Base-by-base conservation (phyloP, 2,113 vertebrate species). In the Bambusicola thoracicus region DNA sequence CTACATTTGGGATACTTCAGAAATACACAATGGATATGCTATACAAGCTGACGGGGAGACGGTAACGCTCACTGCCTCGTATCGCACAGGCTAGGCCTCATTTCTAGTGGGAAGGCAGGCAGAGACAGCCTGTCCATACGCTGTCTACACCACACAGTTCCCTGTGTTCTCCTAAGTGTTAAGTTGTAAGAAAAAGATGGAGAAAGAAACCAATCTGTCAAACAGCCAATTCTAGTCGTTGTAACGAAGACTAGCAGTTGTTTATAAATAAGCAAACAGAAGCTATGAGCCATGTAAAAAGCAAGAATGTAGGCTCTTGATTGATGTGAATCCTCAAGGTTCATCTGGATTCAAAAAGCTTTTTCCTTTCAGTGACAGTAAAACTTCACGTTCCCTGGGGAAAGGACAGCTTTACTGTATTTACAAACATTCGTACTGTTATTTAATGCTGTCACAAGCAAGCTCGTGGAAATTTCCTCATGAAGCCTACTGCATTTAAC, bases 281-380 rank as follows among this genome's bases (percentile, higher is more conserved):
- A 88, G 41, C 44, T 79, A 10, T 15, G 62, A 93, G 86, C 85
- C 62, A 79, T 22, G 53, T 62, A 58, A 92, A 76, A 82, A 69
- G 81, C 38, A 81, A 62, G 63, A 80, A 49, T 0, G 2, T 29
- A 69, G 51, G 59, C 51, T 94, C 30, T 17, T 58, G 55, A 29
- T 79, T 62, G 13, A 62, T 13, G 11, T 48, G 69, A 93, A 88
- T 95, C 48, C 77, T 84, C 30, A 41, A 66, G 32, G 40, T 85
- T 79, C 49, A 79, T 58, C 74, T 70, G 20, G 34, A 91, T 95
- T 92, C 65, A 36, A 51, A 82, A 89, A 90, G 65, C 59, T 95
- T 87, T 53, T 93, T 51, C 29, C 32, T 24, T 21, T 90, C 61
- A 32, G 7, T 56, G 81, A 89, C 62, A 86, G 61, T n/a, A 93